These are phyloP conservation scores for Eupithecia inturbata DNA, from an alignment of 2,888 invertebrate genomes.

Conservation along the genomic window DNA sequence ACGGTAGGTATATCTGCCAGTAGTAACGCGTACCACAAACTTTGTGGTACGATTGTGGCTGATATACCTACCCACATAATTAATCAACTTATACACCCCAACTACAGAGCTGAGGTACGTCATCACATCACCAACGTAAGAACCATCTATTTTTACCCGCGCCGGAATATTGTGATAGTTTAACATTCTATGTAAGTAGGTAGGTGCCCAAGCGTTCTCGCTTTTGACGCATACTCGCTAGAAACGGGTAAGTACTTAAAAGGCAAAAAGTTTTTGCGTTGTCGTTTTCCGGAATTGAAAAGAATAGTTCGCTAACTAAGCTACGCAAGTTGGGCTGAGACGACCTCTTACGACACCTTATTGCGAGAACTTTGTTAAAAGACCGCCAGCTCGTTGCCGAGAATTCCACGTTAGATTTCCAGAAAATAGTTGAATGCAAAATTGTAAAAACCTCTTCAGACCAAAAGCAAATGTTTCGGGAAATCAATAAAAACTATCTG, in stretches of 20 bases:
- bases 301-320: slow-evolving; percentile 63
- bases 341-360: slow-evolving; percentile 56
- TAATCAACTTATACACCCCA: not conserved
- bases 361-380: slow-evolving; percentile 51
- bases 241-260: not conserved
- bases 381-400: slow-evolving; percentile 27
- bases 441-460: too few species aligned
- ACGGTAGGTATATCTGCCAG: too few species aligned
- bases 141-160: not conserved
- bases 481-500: too few species aligned
- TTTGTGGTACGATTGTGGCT: too few species aligned
- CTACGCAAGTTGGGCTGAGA: slow-evolving; percentile 47
- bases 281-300: slow-evolving; percentile 54
- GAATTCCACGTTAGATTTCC: slow-evolving; percentile 8
- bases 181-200: not conserved
- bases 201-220: not conserved
- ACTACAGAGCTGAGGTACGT: not conserved
- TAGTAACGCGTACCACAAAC: too few species aligned
- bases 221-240: not conserved
- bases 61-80: too few species aligned
- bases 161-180: too few species aligned
- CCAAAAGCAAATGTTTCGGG: too few species aligned
- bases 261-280: slow-evolving; percentile 5
- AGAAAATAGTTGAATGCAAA: too few species aligned
- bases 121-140: not conserved